Percentiles rank a stretch among this genome's conserved stretches.
Evolutionary conservation across 2,113 vertebrate genomes (phyloP).

Genomic region (Hemibagrus wyckioides): DNA sequence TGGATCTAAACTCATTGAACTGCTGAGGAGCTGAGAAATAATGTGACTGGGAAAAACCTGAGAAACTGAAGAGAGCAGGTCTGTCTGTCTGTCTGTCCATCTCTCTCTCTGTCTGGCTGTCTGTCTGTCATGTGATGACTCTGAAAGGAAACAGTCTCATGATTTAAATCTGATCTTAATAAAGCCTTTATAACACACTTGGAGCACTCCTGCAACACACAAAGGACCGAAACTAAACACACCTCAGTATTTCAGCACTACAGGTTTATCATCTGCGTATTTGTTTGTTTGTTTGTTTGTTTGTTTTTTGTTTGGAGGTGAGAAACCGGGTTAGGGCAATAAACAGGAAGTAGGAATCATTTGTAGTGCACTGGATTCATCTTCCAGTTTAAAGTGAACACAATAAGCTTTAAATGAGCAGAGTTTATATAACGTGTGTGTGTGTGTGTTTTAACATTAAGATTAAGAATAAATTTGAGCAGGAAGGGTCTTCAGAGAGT

Average conservation of each 20-base stretch:
- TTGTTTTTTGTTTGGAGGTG: background rate
- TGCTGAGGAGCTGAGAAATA: background rate
- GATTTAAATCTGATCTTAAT: conserved; percentile 5
- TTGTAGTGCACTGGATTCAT: no score
- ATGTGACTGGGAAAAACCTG: background rate
- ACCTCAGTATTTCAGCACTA: background rate
- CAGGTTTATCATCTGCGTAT: background rate
- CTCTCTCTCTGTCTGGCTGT: background rate
- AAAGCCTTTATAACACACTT: conserved; percentile 34
- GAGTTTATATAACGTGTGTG: no score
- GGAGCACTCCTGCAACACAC: background rate
- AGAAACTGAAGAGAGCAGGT: background rate
- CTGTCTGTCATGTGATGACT: background rate
- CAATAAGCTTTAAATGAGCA: no score
- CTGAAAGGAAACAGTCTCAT: conserved; percentile 9
- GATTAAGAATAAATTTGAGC: background rate
- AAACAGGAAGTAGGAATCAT: no score
- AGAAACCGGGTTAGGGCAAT: no score
- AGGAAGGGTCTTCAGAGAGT: no score
- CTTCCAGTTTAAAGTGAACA: no score
- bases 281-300: background rate
- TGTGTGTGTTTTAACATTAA: no score
- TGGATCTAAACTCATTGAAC: background rate
- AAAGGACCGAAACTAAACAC: no score
- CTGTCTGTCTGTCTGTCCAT: background rate